Evolutionary conservation across 2,113 vertebrate genomes (phyloP).

Genomic region (Polypterus bichir): DNA sequence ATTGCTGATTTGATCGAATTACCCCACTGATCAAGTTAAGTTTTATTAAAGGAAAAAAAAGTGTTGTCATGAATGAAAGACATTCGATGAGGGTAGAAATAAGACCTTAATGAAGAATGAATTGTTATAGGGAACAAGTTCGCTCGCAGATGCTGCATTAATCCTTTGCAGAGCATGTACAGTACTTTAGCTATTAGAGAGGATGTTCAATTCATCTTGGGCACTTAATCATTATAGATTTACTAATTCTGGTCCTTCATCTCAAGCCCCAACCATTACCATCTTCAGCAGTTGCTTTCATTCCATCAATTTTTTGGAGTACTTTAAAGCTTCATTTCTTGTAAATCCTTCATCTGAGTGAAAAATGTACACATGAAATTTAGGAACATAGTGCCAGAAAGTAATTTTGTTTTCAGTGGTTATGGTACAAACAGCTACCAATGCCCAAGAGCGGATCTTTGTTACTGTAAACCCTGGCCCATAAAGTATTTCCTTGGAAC

Average conservation of each 20-base stretch:
- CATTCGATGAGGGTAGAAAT: slow-evolving; percentile 3
- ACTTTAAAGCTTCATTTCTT: slow-evolving; percentile 28
- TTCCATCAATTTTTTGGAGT: slow-evolving; percentile 33
- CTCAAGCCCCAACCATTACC: neutral
- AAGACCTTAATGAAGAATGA: neutral
- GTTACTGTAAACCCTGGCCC: too few relatives aligned
- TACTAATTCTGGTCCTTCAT: neutral
- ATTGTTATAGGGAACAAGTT: neutral
- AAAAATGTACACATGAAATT: slow-evolving; percentile 29
- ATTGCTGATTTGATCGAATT: too few relatives aligned
- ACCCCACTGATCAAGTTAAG: too few relatives aligned
- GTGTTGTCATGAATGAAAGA: neutral
- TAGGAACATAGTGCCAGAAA: slow-evolving; percentile 21
- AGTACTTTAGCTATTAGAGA: neutral
- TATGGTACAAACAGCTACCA: neutral
- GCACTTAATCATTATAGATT: neutral
- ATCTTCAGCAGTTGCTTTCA: slow-evolving; percentile 5
- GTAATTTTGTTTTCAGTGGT: neutral
- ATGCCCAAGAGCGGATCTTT: too few relatives aligned
- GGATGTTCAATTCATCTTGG: slow-evolving; percentile 1
- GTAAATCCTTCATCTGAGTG: neutral
- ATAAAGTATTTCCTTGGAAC: too few relatives aligned
- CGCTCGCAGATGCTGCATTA: too few relatives aligned
- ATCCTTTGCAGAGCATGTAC: neutral
- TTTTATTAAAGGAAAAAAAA: too few relatives aligned